Percentiles rank a stretch among this genome's conserved stretches.
Evolutionary conservation across 2,888 invertebrate species (phyloP).

Genomic region (Amphipoea lucens): DNA sequence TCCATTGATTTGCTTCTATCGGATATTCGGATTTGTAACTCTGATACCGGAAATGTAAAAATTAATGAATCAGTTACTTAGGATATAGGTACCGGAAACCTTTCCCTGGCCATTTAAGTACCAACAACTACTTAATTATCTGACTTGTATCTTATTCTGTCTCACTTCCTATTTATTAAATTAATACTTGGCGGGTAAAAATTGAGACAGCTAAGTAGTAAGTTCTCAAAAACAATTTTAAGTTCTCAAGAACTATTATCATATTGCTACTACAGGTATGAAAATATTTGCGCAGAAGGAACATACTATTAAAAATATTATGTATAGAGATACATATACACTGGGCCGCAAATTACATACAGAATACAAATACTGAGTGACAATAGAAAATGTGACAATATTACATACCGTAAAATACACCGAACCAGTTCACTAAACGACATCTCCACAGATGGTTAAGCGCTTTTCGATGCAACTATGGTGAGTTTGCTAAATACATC

Average conservation of each 20-base stretch:
- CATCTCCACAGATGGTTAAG: too few relatives aligned
- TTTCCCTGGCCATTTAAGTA: not conserved
- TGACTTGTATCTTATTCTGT: not conserved
- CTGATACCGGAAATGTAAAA: not conserved
- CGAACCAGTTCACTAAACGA: too few relatives aligned
- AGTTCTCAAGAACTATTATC: not conserved
- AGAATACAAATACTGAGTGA: too few relatives aligned
- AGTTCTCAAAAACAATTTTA: not conserved
- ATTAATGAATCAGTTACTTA: slow-evolving; percentile 1
- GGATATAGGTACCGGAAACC: slow-evolving; percentile 1
- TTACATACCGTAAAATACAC: too few relatives aligned
- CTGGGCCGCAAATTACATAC: too few relatives aligned
- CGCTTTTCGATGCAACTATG: too few relatives aligned
- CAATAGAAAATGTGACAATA: too few relatives aligned
- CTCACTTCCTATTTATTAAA: not conserved
- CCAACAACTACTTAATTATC: not conserved
- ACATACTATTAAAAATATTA: too few relatives aligned
- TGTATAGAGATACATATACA: too few relatives aligned
- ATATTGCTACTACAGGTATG: not conserved
- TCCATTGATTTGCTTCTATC: not conserved
- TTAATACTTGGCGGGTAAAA: not conserved
- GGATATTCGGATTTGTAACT: not conserved
- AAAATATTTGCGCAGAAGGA: too few relatives aligned
- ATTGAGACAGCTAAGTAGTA: not conserved
- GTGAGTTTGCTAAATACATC: too few relatives aligned